These are phyloP conservation scores for Steinernema feltiae DNA, from an alignment of 1,140 invertebrate genomes.

Conservation along the genomic window DNA sequence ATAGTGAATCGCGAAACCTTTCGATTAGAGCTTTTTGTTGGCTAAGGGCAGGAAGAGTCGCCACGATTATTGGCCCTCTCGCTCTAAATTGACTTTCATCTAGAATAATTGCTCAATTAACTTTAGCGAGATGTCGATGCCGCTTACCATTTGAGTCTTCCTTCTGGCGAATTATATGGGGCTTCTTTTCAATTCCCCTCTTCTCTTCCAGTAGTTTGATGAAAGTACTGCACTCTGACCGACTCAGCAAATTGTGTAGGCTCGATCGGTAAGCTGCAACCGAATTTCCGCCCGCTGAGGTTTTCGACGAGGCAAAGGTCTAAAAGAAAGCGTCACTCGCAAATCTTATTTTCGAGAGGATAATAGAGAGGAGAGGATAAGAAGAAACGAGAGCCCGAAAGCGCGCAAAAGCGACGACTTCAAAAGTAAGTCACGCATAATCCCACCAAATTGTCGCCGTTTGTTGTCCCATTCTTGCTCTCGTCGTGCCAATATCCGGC, in stretches of 20 bases:
- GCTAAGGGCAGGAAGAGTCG: not conserved
- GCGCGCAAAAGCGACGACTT: conserved; percentile 11
- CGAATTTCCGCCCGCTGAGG: not conserved
- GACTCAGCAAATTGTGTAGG: not conserved
- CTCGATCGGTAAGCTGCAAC: not conserved
- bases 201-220: not conserved
- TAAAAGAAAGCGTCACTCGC: conserved; percentile 7
- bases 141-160: not conserved
- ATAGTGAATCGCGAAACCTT: not conserved
- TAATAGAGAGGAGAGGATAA: conserved; percentile 7
- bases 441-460: conserved; percentile 6
- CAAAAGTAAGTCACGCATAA: conserved; percentile 13
- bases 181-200: not conserved
- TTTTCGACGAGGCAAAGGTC: not conserved
- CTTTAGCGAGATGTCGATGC: not conserved
- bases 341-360: conserved; percentile 13
- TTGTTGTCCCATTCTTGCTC: conserved; percentile 2
- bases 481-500: conserved; percentile 1
- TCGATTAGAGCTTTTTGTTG: not conserved
- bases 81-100: not conserved
- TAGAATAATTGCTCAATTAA: not conserved
- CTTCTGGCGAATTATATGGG: not conserved
- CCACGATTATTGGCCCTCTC: not conserved
- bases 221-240: not conserved
- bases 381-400: not conserved